Conservation (phyloP, 1,140 invertebrate species). For the Galendromus occidentalis region DNA sequence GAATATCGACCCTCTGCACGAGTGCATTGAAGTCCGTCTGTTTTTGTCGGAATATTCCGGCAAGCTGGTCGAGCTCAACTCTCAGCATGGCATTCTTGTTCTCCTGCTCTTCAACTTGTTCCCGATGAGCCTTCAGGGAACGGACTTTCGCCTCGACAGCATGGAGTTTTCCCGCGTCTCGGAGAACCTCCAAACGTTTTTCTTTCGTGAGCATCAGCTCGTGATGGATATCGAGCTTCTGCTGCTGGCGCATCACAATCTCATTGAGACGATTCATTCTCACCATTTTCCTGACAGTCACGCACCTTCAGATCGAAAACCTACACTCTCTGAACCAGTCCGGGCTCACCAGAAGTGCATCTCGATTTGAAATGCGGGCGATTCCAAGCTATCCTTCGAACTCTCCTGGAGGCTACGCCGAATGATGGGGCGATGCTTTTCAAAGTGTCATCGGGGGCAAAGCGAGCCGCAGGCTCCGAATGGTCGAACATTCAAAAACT, state of each 20-base stretch:
- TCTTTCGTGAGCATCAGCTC: constrained; percentile 4
- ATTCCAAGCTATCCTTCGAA: too few species aligned
- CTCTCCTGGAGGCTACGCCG: too few species aligned
- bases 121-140: neutral
- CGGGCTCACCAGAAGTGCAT: too few species aligned
- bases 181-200: neutral
- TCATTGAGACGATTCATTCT: constrained; percentile 10
- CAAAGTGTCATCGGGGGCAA: too few species aligned
- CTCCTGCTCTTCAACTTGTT: neutral
- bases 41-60: neutral
- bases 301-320: too few species aligned
- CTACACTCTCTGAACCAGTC: too few species aligned
- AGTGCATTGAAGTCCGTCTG: constrained; percentile 7
- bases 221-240: constrained; percentile 8
- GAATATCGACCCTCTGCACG: neutral
- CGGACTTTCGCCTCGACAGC: constrained; percentile 7
- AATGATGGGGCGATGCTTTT: too few species aligned
- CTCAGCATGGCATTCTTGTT: neutral
- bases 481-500: too few species aligned
- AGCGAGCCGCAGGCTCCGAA: too few species aligned
- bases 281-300: neutral
- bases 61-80: neutral
- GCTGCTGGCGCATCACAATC: constrained; percentile 1
- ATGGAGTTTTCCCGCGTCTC: neutral
- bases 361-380: too few species aligned